phyloP scores from a whole-genome alignment of 2,888 invertebrate species.

The Cremastinae sp. region DNA sequence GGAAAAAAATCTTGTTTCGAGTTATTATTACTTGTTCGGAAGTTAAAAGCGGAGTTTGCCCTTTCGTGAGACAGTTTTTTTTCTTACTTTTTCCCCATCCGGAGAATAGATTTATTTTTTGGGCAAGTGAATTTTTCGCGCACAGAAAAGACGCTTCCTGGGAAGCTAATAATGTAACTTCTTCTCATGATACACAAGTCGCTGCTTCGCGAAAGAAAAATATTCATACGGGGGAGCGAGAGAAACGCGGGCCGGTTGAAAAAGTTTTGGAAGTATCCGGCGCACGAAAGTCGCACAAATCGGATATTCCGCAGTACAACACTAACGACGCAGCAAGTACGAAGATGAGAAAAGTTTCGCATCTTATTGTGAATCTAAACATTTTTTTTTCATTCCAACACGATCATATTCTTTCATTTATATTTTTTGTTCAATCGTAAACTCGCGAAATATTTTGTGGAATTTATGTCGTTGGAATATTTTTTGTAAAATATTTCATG shows the following conservation, averaged over 20 bases:
- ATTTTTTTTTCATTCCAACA: slow-evolving; percentile 23
- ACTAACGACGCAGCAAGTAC: slow-evolving; percentile 53
- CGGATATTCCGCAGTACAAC: slow-evolving; percentile 53
- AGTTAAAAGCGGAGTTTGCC: too few relatives aligned
- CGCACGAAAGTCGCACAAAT: slow-evolving; percentile 49
- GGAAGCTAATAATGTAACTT: slow-evolving; percentile 26
- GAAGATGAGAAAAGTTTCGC: slow-evolving; percentile 60
- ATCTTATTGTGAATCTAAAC: slow-evolving; percentile 56
- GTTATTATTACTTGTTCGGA: too few relatives aligned
- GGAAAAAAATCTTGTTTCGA: too few relatives aligned
- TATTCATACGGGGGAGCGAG: slow-evolving; percentile 41
- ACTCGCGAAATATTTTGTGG: slow-evolving; percentile 16
- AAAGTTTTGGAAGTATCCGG: slow-evolving; percentile 48
- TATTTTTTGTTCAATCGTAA: not conserved
- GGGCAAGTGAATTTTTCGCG: slow-evolving; percentile 17
- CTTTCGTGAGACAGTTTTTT: not conserved
- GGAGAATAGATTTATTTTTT: not conserved
- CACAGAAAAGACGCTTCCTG: not conserved
- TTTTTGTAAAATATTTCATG: too few relatives aligned
- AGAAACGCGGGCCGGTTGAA: slow-evolving; percentile 10
- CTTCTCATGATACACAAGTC: slow-evolving; percentile 17
- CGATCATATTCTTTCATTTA: slow-evolving; percentile 19
- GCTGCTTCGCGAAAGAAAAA: slow-evolving; percentile 33
- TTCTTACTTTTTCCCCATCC: not conserved
- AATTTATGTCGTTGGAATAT: too few relatives aligned